phyloP scores from a whole-genome alignment of 2,888 invertebrate genomes.

The Tridacna gigas region DNA sequence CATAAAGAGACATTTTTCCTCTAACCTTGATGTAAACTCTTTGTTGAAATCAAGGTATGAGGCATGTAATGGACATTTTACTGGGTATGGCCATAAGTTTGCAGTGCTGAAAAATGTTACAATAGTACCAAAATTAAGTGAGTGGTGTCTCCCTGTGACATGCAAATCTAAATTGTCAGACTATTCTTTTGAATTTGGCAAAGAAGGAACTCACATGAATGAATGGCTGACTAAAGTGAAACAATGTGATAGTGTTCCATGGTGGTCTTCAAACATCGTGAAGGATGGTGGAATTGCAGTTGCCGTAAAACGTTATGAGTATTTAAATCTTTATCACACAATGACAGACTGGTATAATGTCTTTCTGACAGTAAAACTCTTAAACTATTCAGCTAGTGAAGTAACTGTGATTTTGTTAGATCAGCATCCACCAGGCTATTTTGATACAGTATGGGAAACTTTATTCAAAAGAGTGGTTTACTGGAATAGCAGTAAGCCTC shows the following conservation, averaged over 20 bases:
- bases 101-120: conserved; percentile 60
- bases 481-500: conserved; percentile 65
- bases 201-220: conserved; percentile 60
- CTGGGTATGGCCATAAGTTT: conserved; percentile 60
- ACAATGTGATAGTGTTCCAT: neutral
- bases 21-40: conserved; percentile 30
- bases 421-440: conserved; percentile 76
- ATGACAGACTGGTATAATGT: conserved; percentile 82
- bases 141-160: conserved; percentile 35
- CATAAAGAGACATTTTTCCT: neutral
- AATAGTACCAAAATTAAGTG: conserved; percentile 41
- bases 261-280: neutral
- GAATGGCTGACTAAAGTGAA: conserved; percentile 37
- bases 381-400: conserved; percentile 66
- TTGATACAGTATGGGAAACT: conserved; percentile 79
- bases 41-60: conserved; percentile 31
- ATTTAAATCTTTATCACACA: conserved; percentile 81
- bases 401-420: conserved; percentile 80
- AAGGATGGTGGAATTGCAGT: conserved; percentile 51
- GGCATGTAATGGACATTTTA: conserved; percentile 56
- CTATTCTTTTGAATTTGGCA: conserved; percentile 53
- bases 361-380: conserved; percentile 73
- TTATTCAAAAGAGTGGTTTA: conserved; percentile 78
- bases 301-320: conserved; percentile 79
- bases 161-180: conserved; percentile 16